Percentiles rank a stretch among this genome's conserved stretches.
Evolutionary conservation across 2,888 invertebrate species (phyloP).

Genomic region (Aphrophora alni): DNA sequence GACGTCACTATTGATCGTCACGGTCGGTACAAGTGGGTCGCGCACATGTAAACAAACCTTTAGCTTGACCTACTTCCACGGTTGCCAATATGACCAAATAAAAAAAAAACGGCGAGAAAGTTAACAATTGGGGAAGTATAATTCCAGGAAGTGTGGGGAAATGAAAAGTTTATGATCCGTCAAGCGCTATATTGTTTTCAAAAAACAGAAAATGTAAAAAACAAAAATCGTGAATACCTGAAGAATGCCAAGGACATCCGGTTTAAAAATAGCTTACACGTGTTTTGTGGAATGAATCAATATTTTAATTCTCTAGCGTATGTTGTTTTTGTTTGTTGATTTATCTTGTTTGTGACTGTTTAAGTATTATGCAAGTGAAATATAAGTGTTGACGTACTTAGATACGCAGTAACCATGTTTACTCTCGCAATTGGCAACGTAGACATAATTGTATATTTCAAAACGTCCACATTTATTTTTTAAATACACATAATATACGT

Average conservation of each 20-base stretch:
- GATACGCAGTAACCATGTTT: too few species aligned
- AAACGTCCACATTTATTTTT: too few species aligned
- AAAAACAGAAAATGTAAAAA: too few species aligned
- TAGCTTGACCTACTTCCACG: conserved; percentile 25
- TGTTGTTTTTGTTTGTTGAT: not conserved
- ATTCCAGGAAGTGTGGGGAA: not conserved
- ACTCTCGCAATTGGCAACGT: too few species aligned
- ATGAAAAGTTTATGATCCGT: too few species aligned
- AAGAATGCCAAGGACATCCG: not conserved
- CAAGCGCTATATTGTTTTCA: too few species aligned
- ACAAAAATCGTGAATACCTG: too few species aligned
- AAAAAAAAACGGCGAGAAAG: conserved; percentile 26
- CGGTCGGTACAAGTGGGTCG: conserved; percentile 6
- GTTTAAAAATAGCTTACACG: not conserved
- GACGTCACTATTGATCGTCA: conserved; percentile 9
- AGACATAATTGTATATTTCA: too few species aligned
- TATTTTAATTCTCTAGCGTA: not conserved
- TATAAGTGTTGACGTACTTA: too few species aligned
- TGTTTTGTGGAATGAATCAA: not conserved
- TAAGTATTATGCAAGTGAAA: not conserved
- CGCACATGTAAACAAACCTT: conserved; percentile 31
- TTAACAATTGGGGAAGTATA: conserved; percentile 22
- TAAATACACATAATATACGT: too few species aligned
- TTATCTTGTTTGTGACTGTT: not conserved
- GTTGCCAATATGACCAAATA: not conserved